These are phyloP conservation scores for Neopelma chrysocephalum DNA, from an alignment of 2,797 vertebrate species.

Conservation along the genomic window DNA sequence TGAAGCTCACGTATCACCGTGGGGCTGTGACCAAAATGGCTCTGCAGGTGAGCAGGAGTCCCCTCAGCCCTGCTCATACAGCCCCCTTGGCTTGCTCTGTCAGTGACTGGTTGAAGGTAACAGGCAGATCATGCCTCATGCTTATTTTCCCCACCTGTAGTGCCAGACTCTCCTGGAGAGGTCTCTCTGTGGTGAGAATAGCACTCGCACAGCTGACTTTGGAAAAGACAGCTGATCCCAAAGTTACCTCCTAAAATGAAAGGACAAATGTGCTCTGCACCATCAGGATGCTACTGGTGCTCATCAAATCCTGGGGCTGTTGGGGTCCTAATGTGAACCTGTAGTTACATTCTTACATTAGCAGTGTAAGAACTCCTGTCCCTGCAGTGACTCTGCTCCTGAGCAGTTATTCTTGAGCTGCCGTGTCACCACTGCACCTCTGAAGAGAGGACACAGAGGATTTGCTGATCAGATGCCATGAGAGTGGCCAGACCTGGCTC, in stretches of 20 bases:
- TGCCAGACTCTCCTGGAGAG: background rate
- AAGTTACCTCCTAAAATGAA: background rate
- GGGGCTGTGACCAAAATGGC: background rate
- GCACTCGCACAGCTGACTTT: background rate
- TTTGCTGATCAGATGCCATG: background rate
- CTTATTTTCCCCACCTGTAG: background rate
- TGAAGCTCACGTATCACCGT: background rate
- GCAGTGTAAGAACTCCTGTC: background rate
- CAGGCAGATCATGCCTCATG: rapidly evolving
- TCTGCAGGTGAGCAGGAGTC: background rate
- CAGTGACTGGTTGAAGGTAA: background rate
- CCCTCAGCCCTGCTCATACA: background rate
- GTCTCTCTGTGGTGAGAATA: background rate
- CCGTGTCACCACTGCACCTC: background rate
- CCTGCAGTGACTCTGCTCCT: background rate
- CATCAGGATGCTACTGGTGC: background rate
- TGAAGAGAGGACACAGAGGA: background rate
- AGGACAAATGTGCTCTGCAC: background rate
- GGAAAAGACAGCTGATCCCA: background rate
- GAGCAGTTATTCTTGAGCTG: background rate
- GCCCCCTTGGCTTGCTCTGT: background rate
- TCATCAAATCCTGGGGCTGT: background rate
- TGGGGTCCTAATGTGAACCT: background rate
- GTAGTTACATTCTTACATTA: background rate
- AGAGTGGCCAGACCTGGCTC: background rate